Conservation (phyloP, 2,797 vertebrate species). For the Microchirus variegatus region DNA sequence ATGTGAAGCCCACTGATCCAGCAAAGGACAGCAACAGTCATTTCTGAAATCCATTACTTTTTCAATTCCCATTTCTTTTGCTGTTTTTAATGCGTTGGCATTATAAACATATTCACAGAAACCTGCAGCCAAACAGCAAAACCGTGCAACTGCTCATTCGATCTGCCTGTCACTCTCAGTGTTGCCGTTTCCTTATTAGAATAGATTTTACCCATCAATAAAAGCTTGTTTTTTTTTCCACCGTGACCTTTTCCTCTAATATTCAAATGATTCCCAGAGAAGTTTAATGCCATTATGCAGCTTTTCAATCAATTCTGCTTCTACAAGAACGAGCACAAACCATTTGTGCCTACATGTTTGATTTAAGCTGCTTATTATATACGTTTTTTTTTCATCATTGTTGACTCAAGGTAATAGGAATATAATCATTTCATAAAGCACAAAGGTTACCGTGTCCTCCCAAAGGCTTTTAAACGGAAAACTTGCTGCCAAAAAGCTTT, state of each 20-base stretch:
- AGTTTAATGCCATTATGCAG: constrained; percentile 61
- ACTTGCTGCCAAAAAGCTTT: constrained; percentile 33
- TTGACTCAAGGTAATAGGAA: constrained; percentile 59
- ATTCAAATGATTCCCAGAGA: constrained; percentile 54
- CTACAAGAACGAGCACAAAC: constrained; percentile 66
- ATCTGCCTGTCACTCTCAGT: constrained; percentile 28
- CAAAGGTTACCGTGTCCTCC: constrained; percentile 49
- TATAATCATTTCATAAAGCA: constrained; percentile 61
- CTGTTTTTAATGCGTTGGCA: constrained; percentile 11
- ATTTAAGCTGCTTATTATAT: constrained; percentile 58
- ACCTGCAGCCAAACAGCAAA: constrained; percentile 14
- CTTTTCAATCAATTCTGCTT: constrained; percentile 71
- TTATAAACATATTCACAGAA: constrained; percentile 10
- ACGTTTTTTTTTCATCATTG: constrained; percentile 44
- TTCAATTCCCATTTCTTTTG: constrained; percentile 2
- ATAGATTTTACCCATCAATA: constrained; percentile 65
- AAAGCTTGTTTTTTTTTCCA: constrained; percentile 55
- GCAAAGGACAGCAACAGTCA: constrained; percentile 55
- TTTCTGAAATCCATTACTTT: constrained; percentile 60
- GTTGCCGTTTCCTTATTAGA: constrained; percentile 41
- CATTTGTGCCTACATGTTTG: constrained; percentile 21
- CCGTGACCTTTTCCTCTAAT: constrained; percentile 57
- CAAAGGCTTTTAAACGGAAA: constrained; percentile 30
- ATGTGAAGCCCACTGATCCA: constrained; percentile 57
- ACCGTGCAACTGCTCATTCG: constrained; percentile 1